Evolutionary conservation across 2,113 vertebrate genomes (phyloP), one percentile per base, ranked within the genome.

Genomic region (Neogobius melanostomus): DNA sequence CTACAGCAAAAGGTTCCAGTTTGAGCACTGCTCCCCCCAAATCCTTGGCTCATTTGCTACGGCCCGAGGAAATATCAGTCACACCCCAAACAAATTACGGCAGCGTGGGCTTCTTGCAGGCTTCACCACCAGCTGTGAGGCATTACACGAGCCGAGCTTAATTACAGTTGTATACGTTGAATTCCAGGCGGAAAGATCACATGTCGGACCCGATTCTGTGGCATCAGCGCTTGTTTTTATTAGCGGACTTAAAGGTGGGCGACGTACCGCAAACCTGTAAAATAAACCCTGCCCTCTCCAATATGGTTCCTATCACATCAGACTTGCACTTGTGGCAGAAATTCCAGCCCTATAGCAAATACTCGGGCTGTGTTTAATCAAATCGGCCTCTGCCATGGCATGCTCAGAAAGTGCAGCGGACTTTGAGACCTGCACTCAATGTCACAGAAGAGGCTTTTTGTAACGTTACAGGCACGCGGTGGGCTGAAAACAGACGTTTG

Each of bases 301-400:
- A 87, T 90, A 79, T 91, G 90, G 84, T 92, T 92, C 84, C 85
- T 83, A 92, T 92, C 91, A 90, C 71, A 54, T n/a, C 50, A 82
- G 71, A 87, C 83, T 88, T 88, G 85, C 87, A 90, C 89, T 91
- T 91, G 87, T 89, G 88, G 89, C 87, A 86, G 69, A 89, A 89
- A 91, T 91, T 91, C 86, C 89, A 85, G 69, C 21, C 74, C 80
- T 82, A 72, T 68, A 88, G 84, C 86, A 71, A 89, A 86, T 75
- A 65, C 70, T 81, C 86, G 49, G 71, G 86, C 91, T 93, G 91
- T 86, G 79, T 87, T 86, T 72, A 88, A 92, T 92, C 90, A 87
- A 85, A 90, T 78, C 68, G 75, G 66, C 79, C 68, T 71, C 78
- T 83, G 75, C 85, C 81, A 66, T 62, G 45, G 66, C 79, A 61